These are phyloP conservation scores for Hirudinaria manillensis DNA, from an alignment of 2,888 invertebrate species.

Conservation along the genomic window DNA sequence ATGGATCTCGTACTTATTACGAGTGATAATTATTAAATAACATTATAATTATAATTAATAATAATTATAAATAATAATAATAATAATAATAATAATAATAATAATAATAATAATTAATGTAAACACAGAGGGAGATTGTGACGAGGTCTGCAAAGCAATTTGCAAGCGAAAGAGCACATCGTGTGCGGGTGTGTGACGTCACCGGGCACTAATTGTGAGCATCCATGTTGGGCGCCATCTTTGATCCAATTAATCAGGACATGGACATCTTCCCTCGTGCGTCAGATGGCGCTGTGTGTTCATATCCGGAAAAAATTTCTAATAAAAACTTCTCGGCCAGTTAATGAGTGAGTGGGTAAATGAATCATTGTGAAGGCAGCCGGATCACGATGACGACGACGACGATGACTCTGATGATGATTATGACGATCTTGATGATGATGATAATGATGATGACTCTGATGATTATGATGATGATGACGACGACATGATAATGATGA, in stretches of 20 bases:
- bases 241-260: conserved; percentile 13
- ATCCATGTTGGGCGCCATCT: background rate
- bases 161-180: conserved; percentile 2
- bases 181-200: background rate
- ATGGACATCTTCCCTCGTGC: conserved; percentile 5
- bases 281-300: conserved; percentile 4
- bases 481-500: background rate
- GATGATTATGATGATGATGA: background rate
- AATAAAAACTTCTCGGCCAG: conserved; percentile 4
- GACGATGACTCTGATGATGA: background rate
- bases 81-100: no score
- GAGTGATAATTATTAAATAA: no score
- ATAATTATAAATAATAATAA: no score
- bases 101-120: no score
- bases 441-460: conserved; percentile 2
- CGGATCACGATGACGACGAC: background rate
- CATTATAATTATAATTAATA: no score
- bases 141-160: no score
- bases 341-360: conserved; percentile 11
- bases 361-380: background rate
- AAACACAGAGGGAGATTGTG: no score
- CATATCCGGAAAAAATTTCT: background rate
- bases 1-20: no score
- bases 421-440: background rate
- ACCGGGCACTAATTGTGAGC: conserved; percentile 5